phyloP scores from a whole-genome alignment of 2,113 vertebrate genomes.

The Ptilonorhynchus violaceus region DNA sequence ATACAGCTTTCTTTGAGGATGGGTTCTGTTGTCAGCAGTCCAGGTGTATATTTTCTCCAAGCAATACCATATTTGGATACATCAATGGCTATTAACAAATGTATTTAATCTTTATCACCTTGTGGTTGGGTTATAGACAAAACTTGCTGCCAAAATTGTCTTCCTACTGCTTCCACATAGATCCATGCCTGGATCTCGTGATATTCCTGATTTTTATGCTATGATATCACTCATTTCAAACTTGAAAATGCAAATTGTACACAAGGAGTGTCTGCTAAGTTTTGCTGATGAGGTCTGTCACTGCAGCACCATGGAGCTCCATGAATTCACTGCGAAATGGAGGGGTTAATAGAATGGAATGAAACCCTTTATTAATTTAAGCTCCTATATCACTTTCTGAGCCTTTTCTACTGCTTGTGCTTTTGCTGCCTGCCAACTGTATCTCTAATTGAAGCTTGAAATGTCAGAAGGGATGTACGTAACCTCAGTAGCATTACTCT shows the following conservation, averaged over 20 bases:
- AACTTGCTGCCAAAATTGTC: background rate
- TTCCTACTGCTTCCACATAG: background rate
- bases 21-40: background rate
- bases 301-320: background rate
- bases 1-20: background rate
- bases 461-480: slow-evolving; percentile 16
- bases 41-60: background rate
- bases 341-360: background rate
- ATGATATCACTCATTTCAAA: background rate
- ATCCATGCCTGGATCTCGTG: background rate
- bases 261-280: background rate
- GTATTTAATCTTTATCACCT: background rate
- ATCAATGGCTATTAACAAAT: background rate
- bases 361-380: background rate
- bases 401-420: background rate
- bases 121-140: background rate
- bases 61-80: background rate
- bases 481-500: background rate
- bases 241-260: background rate
- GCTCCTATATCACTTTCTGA: background rate
- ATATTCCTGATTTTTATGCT: background rate
- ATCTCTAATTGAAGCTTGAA: slow-evolving; percentile 8
- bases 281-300: background rate
- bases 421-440: background rate
- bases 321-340: background rate